Percentiles rank a stretch among this genome's conserved stretches.
phyloP scores from a whole-genome alignment of 2,888 invertebrate species.

The Philereme transversata region DNA sequence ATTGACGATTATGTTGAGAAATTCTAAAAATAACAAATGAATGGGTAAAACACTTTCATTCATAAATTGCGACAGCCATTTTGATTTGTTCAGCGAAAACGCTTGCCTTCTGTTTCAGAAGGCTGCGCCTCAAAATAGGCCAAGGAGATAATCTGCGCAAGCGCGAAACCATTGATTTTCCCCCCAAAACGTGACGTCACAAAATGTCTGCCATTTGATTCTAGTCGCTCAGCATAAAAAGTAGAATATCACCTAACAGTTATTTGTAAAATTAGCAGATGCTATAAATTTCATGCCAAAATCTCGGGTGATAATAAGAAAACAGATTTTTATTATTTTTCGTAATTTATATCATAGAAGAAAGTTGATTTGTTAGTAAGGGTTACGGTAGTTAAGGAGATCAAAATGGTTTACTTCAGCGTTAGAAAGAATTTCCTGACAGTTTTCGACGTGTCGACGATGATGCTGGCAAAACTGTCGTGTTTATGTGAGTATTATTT shows the following conservation, averaged over 20 bases:
- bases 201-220: constrained; percentile 68
- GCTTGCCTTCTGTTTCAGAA: constrained; percentile 59
- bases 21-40: constrained; percentile 70
- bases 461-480: constrained; percentile 59
- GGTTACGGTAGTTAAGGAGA: constrained; percentile 62
- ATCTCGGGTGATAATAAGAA: constrained; percentile 46
- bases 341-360: constrained; percentile 49
- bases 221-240: constrained; percentile 68
- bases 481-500: constrained; percentile 70
- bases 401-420: constrained; percentile 58
- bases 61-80: constrained; percentile 70
- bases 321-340: constrained; percentile 37
- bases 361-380: constrained; percentile 41
- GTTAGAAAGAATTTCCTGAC: constrained; percentile 56
- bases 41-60: constrained; percentile 68
- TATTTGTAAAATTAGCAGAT: constrained; percentile 54
- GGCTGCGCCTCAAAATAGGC: constrained; percentile 61
- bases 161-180: constrained; percentile 74
- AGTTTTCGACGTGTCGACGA: constrained; percentile 52
- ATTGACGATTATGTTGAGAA: constrained; percentile 26
- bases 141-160: constrained; percentile 74
- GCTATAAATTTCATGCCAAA: constrained; percentile 53
- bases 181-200: constrained; percentile 69
- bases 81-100: constrained; percentile 59
- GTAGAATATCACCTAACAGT: constrained; percentile 62